Base-by-base conservation (phyloP, 2,888 invertebrate genomes). In the Aphrophora alni region DNA sequence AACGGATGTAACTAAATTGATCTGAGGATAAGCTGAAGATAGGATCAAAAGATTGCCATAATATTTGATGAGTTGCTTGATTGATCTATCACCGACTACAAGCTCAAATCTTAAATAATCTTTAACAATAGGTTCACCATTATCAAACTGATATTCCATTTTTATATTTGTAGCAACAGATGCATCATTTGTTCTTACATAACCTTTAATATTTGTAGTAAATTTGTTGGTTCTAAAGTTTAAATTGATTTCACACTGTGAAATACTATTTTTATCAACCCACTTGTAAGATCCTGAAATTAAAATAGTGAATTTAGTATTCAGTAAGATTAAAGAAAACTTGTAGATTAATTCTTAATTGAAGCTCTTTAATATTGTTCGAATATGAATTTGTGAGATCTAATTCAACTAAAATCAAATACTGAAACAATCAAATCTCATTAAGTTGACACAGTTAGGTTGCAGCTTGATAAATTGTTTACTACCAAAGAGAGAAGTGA, bases 151-250 rank as follows among this genome's bases (percentile, higher is more conserved):
- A 85, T 94, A 94, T 85, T 93, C 92, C 7, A 93, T 87, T 84
- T 92, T 91, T 1, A 94, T 87, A 83, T 93, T 92, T 0, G 91
- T 90, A 0, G 92, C 91, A 76, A 89, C 81, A 38, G 88, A 88
- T 87, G 90, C 24, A 88, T 91, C 83, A 87, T 90, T 87, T 88
- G 90, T 87, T 0, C 92, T 91, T 77, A 95, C 91, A 86, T 95
- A 95, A 0, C 96, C 96, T 38, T 91, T 89, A n/a, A 95, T 88
- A 83, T 92, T 90, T 73, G 95, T 95, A 79, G 92, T 92, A 0
- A 96, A 89, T 83, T 93, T 92, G 85, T 94, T 95, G 0, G 95
- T 96, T 89, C 94, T 93, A 86, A 96, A 95, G 75, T 93, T 93
- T 12, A 95, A 88, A 82, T 93, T 91, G 10, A 96, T 91, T 84